Percentiles rank a stretch among this genome's conserved stretches.
Conservation (phyloP, 2,113 vertebrate genomes). For the Lontra canadensis region DNA sequence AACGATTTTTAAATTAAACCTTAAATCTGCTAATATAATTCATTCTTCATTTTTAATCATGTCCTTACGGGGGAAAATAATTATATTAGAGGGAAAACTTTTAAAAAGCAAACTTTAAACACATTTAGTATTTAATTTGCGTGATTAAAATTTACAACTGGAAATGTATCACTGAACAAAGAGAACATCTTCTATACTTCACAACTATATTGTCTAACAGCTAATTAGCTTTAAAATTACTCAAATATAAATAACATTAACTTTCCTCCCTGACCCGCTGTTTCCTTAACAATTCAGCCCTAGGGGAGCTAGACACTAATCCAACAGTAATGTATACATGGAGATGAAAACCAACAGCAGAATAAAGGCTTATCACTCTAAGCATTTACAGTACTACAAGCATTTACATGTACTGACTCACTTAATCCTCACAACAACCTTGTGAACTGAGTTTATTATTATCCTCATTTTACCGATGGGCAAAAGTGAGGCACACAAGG, state of each 20-base stretch:
- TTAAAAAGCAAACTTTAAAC: slow-evolving; percentile 26
- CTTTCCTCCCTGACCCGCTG: not conserved
- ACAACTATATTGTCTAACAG: not conserved
- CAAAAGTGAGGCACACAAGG: not conserved
- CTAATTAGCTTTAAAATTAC: not conserved
- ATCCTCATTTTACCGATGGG: not conserved
- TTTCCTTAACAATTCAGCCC: not conserved
- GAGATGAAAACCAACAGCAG: not conserved
- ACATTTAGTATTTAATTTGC: slow-evolving; percentile 37
- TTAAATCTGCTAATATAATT: slow-evolving; percentile 16
- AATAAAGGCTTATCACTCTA: not conserved
- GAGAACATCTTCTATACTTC: not conserved
- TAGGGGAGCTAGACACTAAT: not conserved
- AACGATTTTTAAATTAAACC: slow-evolving; percentile 15
- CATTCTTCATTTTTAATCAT: slow-evolving; percentile 43
- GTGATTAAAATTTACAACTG: not conserved
- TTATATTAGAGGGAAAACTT: not conserved
- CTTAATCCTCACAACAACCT: not conserved
- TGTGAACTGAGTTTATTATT: not conserved
- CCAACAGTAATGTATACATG: not conserved
- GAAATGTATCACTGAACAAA: not conserved
- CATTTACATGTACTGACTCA: not conserved
- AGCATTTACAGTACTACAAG: not conserved
- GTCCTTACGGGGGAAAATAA: not conserved
- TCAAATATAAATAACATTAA: not conserved